Conservation (phyloP, 2,888 invertebrate genomes). For the Alloplasta piceator region DNA sequence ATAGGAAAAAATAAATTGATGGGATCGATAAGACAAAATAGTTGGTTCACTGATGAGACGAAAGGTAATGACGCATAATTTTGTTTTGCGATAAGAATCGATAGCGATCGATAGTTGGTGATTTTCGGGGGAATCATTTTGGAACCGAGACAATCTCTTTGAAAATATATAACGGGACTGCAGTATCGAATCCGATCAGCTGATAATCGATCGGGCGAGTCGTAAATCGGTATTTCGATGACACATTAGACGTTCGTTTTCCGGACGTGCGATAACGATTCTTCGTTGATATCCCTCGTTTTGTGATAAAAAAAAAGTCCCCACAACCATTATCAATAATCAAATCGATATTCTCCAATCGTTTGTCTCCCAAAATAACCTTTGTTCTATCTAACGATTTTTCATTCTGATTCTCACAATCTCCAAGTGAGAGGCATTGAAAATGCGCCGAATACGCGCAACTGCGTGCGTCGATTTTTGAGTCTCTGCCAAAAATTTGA, state of each 20-base stretch:
- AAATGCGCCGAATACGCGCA: conserved; percentile 20
- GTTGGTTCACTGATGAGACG: too few species aligned
- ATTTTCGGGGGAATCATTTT: too few species aligned
- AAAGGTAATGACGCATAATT: too few species aligned
- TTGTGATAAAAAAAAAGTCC: conserved; percentile 3
- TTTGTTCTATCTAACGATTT: conserved; percentile 20
- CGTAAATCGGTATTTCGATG: conserved; percentile 40
- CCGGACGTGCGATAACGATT: conserved; percentile 13
- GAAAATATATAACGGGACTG: too few species aligned
- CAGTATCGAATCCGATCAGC: background rate
- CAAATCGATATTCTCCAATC: background rate
- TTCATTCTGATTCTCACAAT: background rate
- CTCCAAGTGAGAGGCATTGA: background rate
- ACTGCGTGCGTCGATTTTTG: conserved; percentile 21
- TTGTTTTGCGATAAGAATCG: too few species aligned
- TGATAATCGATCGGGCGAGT: conserved; percentile 16
- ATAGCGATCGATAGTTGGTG: too few species aligned
- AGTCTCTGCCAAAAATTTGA: conserved; percentile 46
- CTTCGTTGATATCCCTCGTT: background rate
- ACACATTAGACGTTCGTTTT: conserved; percentile 11
- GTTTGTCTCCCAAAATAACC: conserved; percentile 3
- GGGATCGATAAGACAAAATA: too few species aligned
- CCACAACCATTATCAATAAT: conserved; percentile 5
- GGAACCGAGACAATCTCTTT: too few species aligned
- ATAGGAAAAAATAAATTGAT: too few species aligned